Percentiles rank a stretch among this genome's conserved stretches.
These are phyloP conservation scores for Macrosoma leucophasiata DNA, from an alignment of 2,888 invertebrate genomes.

Conservation along the genomic window DNA sequence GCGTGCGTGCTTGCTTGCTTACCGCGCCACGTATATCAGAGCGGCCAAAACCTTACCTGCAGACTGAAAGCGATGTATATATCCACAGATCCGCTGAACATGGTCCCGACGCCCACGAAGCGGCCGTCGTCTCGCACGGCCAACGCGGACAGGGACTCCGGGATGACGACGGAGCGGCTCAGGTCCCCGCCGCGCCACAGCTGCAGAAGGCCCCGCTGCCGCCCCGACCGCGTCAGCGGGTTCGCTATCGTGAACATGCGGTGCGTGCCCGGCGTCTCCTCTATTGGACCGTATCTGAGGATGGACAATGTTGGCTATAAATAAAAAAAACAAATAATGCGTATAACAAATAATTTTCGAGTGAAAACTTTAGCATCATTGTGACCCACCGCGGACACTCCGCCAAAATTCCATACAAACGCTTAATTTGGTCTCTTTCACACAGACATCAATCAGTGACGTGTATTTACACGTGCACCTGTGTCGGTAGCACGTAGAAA, in stretches of 20 bases:
- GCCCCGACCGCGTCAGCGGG: conserved; percentile 81
- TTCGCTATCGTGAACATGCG: conserved; percentile 88
- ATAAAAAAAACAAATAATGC: too few relatives aligned
- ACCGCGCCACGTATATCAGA: too few relatives aligned
- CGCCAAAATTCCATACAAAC: too few relatives aligned
- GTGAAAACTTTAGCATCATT: too few relatives aligned
- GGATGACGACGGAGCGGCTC: conserved; percentile 74
- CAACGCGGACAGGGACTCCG: conserved; percentile 88
- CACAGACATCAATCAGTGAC: too few relatives aligned
- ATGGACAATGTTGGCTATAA: too few relatives aligned
- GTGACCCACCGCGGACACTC: too few relatives aligned
- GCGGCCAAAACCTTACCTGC: conserved; percentile 73
- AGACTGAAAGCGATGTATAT: conserved; percentile 94
- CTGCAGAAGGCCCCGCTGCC: conserved; percentile 85
- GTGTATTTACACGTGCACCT: too few relatives aligned
- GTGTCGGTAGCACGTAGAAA: too few relatives aligned
- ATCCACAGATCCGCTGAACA: conserved; percentile 93
- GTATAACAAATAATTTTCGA: too few relatives aligned
- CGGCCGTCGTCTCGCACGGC: conserved; percentile 94
- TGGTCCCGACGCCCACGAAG: conserved; percentile 94
- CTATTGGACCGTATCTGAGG: conserved; percentile 81
- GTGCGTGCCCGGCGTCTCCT: conserved; percentile 78
- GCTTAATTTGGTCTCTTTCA: too few relatives aligned
- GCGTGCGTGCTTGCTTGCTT: too few relatives aligned
- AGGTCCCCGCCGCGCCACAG: conserved; percentile 72